A percentile compares a stretch with the other conserved stretches of the same genome.
Conservation (phyloP, 2,113 vertebrate species). For the Chaenocephalus aceratus region DNA sequence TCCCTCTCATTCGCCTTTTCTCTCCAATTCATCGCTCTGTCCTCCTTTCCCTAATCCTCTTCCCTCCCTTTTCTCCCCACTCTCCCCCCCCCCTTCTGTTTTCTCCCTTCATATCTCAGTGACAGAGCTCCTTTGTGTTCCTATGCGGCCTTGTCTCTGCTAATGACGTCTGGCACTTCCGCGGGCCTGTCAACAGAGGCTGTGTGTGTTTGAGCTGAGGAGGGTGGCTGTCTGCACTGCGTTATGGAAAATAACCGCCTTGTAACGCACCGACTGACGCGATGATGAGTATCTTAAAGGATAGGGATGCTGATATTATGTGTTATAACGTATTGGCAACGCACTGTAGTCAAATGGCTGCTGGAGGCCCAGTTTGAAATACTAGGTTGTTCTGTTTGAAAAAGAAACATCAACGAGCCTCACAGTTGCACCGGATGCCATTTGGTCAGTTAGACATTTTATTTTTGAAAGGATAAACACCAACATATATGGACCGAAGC, state of each 20-base stretch:
- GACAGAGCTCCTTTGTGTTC: constrained; percentile 77
- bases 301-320: not conserved
- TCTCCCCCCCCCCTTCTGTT: constrained; percentile 9
- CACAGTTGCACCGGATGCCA: no score
- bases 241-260: constrained; percentile 70
- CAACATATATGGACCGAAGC: no score
- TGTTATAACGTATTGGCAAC: not conserved
- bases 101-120: constrained; percentile 60
- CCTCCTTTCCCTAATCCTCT: constrained; percentile 3
- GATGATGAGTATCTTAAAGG: constrained; percentile 32
- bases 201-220: constrained; percentile 31
- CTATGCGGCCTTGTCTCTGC: constrained; percentile 72
- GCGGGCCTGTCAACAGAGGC: constrained; percentile 73
- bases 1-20: not conserved
- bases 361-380: not conserved
- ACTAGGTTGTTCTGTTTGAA: not conserved
- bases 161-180: constrained; percentile 78
- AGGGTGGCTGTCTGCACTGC: constrained; percentile 56
- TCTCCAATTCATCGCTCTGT: not conserved
- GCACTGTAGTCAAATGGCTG: not conserved
- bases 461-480: not conserved
- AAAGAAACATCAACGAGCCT: not conserved
- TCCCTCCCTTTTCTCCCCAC: constrained; percentile 14
- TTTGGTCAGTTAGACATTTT: no score
- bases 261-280: constrained; percentile 30